Evolutionary conservation across 2,113 vertebrate species (phyloP), one percentile per base, ranked within the genome.

Genomic region (Cinclus mexicanus): DNA sequence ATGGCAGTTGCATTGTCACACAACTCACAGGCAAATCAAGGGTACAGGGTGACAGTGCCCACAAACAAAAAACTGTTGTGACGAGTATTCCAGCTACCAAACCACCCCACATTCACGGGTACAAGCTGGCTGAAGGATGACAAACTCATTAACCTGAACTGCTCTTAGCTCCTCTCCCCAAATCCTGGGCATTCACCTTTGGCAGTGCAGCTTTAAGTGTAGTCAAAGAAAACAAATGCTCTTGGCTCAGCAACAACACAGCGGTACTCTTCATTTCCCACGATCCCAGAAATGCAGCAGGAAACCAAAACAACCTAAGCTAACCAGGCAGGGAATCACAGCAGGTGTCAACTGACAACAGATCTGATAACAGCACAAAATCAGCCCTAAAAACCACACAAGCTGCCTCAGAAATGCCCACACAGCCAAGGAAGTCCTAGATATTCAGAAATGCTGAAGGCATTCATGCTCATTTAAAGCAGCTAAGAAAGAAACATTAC

Each of bases 31-130:
- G 2, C 0, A 9, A 56, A 56, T 11, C 35, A 55, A 22, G 64
- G 0, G 3, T 14, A 55, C 1, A 0, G 7, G 24, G 50, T 7
- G 3, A n/a, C 33, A 33, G 53, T 4, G 2, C 14, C 28, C 26
- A 8, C n/a, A 65, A 80, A 47, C 25, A 63, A 50, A 70, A 55
- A 1, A 14, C 7, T 28, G 2, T 7, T 7, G 22, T 25, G 29
- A 56, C 22, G n/a, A 47, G 3, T 14, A 35, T 50, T n/a, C 56
- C 41, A 37, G 39, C 47, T 24, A 47, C n/a, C 39, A 84, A 74
- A 20, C 15, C 56, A 46, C 31, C 31, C 33, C n/a, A 57, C 47
- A 47, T 17, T 52, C 47, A 8, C 22, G 12, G 0, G 13, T 12
- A 60, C 31, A 39, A n/a, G 35, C 39, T 41, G 12, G 46, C 15